Conservation (phyloP, 2,888 invertebrate genomes). For the Sphaerophoria taeniata region DNA sequence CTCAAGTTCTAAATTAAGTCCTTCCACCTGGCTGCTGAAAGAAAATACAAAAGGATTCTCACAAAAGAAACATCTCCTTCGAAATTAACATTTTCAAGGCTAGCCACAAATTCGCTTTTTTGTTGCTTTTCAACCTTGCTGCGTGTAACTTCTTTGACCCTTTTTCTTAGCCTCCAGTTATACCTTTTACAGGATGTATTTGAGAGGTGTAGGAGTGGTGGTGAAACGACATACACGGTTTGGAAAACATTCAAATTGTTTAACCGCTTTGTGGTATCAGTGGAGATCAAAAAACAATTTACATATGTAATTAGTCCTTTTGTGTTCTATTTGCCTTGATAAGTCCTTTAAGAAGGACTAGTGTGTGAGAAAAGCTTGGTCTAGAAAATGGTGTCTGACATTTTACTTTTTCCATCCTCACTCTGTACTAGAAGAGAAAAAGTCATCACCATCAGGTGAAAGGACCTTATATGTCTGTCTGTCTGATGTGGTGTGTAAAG, state of each 20-base stretch:
- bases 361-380: not conserved
- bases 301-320: slow-evolving; percentile 75
- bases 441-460: slow-evolving; percentile 20
- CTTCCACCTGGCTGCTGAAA: slow-evolving; percentile 49
- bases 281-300: slow-evolving; percentile 76
- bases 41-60: slow-evolving; percentile 33
- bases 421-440: slow-evolving; percentile 13
- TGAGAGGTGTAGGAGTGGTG: no score
- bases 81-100: slow-evolving; percentile 69
- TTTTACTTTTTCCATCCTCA: slow-evolving; percentile 27
- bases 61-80: slow-evolving; percentile 31
- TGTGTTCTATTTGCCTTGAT: slow-evolving; percentile 33
- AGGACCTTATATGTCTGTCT: slow-evolving; percentile 13
- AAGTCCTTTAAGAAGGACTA: not conserved
- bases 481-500: not conserved
- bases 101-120: slow-evolving; percentile 57
- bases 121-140: slow-evolving; percentile 1
- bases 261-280: slow-evolving; percentile 75
- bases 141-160: slow-evolving; percentile 52
- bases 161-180: slow-evolving; percentile 37
- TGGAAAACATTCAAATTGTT: slow-evolving; percentile 65
- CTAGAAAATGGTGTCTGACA: slow-evolving; percentile 59
- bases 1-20: slow-evolving; percentile 32
- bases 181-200: not conserved
- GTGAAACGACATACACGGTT: slow-evolving; percentile 8